Evolutionary conservation across 1,140 invertebrate genomes (phyloP).

Genomic region (Liolophura sinensis): DNA sequence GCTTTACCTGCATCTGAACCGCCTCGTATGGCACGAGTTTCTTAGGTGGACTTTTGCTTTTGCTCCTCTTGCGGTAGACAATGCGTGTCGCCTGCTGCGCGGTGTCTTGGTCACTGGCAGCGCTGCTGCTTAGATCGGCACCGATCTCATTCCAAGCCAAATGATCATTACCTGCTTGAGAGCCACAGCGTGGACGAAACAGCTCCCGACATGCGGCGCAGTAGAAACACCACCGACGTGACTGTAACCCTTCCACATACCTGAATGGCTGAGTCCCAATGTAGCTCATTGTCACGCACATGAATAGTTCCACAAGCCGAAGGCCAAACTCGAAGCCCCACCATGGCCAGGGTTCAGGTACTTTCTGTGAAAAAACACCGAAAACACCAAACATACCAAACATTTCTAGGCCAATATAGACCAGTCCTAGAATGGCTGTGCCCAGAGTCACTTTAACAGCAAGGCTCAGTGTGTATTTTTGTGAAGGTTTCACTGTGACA

Average conservation of each 20-base stretch:
- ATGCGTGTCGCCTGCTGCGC: slow-evolving; percentile 1
- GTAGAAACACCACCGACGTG: slow-evolving; percentile 12
- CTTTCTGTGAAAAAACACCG: slow-evolving; percentile 58
- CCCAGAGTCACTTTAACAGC: slow-evolving; percentile 85
- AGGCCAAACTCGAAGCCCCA: slow-evolving; percentile 87
- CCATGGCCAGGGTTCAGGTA: slow-evolving; percentile 74
- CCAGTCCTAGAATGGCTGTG: slow-evolving; percentile 78
- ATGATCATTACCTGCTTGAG: not conserved
- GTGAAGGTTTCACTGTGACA: slow-evolving; percentile 38
- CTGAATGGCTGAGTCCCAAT: slow-evolving; percentile 68
- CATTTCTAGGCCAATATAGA: slow-evolving; percentile 79
- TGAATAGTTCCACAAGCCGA: slow-evolving; percentile 79
- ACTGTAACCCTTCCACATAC: slow-evolving; percentile 13
- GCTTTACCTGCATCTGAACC: not conserved
- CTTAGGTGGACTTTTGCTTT: not conserved
- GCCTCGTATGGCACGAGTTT: slow-evolving; percentile 4
- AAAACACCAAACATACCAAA: slow-evolving; percentile 78
- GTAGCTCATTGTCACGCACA: slow-evolving; percentile 80
- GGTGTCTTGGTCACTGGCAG: no score
- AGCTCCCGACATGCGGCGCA: slow-evolving; percentile 20
- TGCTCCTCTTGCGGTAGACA: slow-evolving; percentile 4
- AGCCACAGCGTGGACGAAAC: slow-evolving; percentile 6
- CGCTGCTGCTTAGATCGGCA: not conserved
- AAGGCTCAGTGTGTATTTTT: slow-evolving; percentile 64
- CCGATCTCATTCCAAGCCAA: slow-evolving; percentile 7